Evolutionary conservation across 2,797 vertebrate genomes (phyloP).

Genomic region (Urosaurus nigricauda): DNA sequence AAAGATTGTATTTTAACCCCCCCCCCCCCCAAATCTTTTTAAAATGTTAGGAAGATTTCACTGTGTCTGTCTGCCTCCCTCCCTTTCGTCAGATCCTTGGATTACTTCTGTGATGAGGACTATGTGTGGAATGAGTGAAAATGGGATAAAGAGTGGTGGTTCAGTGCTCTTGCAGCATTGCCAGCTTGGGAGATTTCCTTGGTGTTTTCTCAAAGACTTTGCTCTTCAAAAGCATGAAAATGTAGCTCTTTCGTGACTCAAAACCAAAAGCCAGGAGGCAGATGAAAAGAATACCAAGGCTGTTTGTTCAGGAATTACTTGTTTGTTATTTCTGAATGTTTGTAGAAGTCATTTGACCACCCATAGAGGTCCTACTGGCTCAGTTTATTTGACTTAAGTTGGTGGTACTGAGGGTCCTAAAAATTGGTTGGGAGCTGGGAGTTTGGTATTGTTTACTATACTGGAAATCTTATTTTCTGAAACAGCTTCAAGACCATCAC

Average conservation of each 20-base stretch:
- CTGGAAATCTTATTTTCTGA: not conserved
- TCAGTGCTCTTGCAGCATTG: conserved; percentile 12
- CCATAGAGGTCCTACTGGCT: not conserved
- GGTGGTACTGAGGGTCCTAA: not conserved
- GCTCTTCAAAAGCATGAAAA: conserved; percentile 14
- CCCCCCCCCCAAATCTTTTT: too few species aligned
- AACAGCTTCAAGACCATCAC: not conserved
- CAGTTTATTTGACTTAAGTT: conserved; percentile 14
- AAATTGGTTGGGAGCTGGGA: not conserved
- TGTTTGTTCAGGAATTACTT: not conserved
- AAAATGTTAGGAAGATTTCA: conserved; percentile 5
- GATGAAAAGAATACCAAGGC: not conserved
- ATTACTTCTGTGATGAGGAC: conserved; percentile 6
- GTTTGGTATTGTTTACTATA: not conserved
- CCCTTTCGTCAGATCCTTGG: not conserved
- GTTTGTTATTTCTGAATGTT: conserved; percentile 11
- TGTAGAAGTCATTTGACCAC: not conserved
- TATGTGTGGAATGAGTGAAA: not conserved
- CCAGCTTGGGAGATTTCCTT: conserved; percentile 9
- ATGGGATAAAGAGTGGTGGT: not conserved
- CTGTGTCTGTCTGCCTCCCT: conserved; percentile 21
- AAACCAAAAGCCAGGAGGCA: conserved; percentile 12
- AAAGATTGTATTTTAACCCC: too few species aligned
- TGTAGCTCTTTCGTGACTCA: not conserved
- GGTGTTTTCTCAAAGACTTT: conserved; percentile 25